phyloP scores from a whole-genome alignment of 2,113 vertebrate species.

The Erinaceus europaeus region DNA sequence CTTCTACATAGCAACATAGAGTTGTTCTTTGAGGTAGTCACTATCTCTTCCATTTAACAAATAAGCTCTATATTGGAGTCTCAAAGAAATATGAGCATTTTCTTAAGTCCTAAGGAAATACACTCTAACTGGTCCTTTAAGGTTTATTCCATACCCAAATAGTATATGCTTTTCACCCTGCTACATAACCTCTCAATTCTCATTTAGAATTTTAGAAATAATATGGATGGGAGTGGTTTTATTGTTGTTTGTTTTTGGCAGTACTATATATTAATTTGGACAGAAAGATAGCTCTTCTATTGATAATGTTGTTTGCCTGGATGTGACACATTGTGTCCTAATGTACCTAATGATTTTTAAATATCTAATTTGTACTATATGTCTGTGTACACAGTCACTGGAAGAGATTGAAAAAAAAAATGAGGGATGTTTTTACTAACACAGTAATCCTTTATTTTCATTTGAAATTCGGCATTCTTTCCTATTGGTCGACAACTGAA shows the following conservation, averaged over 20 bases:
- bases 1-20: too few relatives aligned
- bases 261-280: not conserved
- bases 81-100: not conserved
- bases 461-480: not conserved
- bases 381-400: rapidly evolving
- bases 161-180: not conserved
- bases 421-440: not conserved
- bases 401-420: rapidly evolving
- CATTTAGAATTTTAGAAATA: not conserved
- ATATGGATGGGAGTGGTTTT: too few relatives aligned
- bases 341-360: not conserved
- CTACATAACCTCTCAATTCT: not conserved
- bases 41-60: not conserved
- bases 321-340: not conserved
- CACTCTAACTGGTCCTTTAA: not conserved
- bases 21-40: rapidly evolving
- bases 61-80: rapidly evolving
- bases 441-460: not conserved
- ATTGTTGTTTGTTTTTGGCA: not conserved
- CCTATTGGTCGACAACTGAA: not conserved
- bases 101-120: not conserved
- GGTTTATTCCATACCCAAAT: not conserved
- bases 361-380: too few relatives aligned
- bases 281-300: not conserved
- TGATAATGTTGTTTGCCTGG: too few relatives aligned